Evolutionary conservation across 2,888 invertebrate genomes (phyloP).

Genomic region (Xanthia togata): DNA sequence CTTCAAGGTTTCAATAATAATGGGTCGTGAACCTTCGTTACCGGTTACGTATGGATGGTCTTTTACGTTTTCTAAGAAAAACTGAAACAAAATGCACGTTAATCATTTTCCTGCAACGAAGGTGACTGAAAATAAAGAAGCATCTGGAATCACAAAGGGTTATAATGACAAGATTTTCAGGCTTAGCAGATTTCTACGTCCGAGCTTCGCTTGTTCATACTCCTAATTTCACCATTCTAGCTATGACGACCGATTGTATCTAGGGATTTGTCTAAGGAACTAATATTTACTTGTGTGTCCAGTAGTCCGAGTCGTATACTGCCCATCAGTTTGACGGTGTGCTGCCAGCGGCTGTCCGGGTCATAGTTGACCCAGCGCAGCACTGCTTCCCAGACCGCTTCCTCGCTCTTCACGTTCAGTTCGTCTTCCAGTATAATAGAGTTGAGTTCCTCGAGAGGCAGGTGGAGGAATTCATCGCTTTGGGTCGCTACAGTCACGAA

Average conservation of each 20-base stretch:
- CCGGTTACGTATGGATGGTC: constrained; percentile 96
- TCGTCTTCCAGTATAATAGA: constrained; percentile 95
- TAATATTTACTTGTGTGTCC: constrained; percentile 92
- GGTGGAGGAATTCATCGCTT: constrained; percentile 94
- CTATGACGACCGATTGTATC: neutral
- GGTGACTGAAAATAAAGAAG: neutral
- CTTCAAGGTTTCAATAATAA: constrained; percentile 97
- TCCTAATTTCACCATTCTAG: neutral
- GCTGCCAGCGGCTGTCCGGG: constrained; percentile 92
- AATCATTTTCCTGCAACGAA: neutral
- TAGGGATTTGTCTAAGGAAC: neutral
- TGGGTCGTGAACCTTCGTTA: constrained; percentile 95
- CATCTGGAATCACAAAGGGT: neutral
- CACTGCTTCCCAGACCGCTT: constrained; percentile 96
- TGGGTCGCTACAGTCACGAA: constrained; percentile 93
- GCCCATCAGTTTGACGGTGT: constrained; percentile 94
- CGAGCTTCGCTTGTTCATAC: neutral
- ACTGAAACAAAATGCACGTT: constrained; percentile 87
- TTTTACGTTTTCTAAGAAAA: constrained; percentile 97
- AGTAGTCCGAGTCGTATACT: constrained; percentile 95
- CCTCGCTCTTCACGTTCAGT: constrained; percentile 96
- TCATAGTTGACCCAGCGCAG: constrained; percentile 96
- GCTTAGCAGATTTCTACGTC: neutral
- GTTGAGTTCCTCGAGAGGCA: constrained; percentile 93
- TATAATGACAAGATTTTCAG: too few species aligned